Evolutionary conservation across 2,797 vertebrate species (phyloP).

Genomic region (Rousettus madagascariensis): DNA sequence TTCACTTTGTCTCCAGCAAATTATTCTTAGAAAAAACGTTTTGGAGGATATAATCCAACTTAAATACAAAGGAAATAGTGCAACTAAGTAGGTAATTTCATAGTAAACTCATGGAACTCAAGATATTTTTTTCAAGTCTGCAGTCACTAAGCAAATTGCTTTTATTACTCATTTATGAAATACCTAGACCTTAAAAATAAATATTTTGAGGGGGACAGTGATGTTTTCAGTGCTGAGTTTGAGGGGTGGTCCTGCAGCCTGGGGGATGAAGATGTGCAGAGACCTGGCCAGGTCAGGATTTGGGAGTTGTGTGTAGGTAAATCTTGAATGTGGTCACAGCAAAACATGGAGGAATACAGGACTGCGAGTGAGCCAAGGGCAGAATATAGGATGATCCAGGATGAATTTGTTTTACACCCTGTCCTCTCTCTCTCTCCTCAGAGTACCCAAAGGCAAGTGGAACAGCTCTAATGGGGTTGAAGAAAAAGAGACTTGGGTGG

Average conservation of each 20-base stretch:
- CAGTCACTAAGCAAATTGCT: neutral
- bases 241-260: neutral
- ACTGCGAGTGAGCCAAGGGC: neutral
- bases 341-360: neutral
- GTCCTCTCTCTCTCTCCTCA: constrained; percentile 70
- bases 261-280: neutral
- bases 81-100: neutral
- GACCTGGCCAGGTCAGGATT: neutral
- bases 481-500: constrained; percentile 84
- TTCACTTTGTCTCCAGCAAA: constrained; percentile 4
- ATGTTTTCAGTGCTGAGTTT: neutral
- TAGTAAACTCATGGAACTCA: neutral
- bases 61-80: neutral
- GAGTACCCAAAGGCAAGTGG: constrained; percentile 65
- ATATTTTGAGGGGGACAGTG: neutral
- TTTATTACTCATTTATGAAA: constrained; percentile 33
- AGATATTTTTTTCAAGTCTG: neutral
- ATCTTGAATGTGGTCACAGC: neutral
- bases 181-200: neutral
- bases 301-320: neutral
- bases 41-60: neutral
- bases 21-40: constrained; percentile 20
- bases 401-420: constrained; percentile 10
- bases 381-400: neutral
- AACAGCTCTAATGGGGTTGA: constrained; percentile 65